Conservation (phyloP, 2,797 vertebrate genomes). For the Spinibarbus caldwelli region DNA sequence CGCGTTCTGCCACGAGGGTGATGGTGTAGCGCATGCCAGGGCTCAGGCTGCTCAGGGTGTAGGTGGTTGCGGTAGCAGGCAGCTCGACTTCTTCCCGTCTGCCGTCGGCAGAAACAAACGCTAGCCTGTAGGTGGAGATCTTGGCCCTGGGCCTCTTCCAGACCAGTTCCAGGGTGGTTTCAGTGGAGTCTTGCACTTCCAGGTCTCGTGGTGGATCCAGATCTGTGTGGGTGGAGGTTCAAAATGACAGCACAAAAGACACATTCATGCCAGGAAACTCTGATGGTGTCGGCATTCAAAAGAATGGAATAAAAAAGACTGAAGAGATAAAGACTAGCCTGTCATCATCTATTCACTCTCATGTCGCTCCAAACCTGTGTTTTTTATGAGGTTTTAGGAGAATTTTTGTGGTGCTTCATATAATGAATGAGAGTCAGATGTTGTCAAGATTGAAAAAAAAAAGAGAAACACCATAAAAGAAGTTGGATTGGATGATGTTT, state of each 20-base stretch:
- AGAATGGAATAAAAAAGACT: neutral
- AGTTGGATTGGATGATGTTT: no score
- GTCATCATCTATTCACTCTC: neutral
- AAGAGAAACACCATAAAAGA: no score
- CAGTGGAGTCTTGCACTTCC: slow-evolving; percentile 74
- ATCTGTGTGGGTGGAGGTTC: slow-evolving; percentile 72
- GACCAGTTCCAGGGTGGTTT: slow-evolving; percentile 81
- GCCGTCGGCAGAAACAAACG: slow-evolving; percentile 72
- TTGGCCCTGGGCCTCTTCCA: slow-evolving; percentile 89
- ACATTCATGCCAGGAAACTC: neutral
- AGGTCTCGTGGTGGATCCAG: slow-evolving; percentile 88
- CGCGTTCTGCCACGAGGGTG: slow-evolving; percentile 83
- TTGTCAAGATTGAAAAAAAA: neutral
- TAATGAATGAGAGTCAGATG: neutral
- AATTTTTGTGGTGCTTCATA: neutral
- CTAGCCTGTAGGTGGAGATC: slow-evolving; percentile 84
- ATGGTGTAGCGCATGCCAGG: slow-evolving; percentile 84
- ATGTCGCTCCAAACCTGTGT: neutral
- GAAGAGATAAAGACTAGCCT: neutral
- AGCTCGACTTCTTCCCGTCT: slow-evolving; percentile 76
- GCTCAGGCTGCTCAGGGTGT: slow-evolving; percentile 76
- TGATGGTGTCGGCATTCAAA: neutral
- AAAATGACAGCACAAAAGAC: neutral
- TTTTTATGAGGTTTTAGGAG: neutral
- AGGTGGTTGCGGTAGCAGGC: slow-evolving; percentile 74